A percentile compares a stretch with the other conserved stretches of the same genome.
These are phyloP conservation scores for Dryomyza anilis DNA, from an alignment of 2,888 invertebrate genomes.

Conservation along the genomic window DNA sequence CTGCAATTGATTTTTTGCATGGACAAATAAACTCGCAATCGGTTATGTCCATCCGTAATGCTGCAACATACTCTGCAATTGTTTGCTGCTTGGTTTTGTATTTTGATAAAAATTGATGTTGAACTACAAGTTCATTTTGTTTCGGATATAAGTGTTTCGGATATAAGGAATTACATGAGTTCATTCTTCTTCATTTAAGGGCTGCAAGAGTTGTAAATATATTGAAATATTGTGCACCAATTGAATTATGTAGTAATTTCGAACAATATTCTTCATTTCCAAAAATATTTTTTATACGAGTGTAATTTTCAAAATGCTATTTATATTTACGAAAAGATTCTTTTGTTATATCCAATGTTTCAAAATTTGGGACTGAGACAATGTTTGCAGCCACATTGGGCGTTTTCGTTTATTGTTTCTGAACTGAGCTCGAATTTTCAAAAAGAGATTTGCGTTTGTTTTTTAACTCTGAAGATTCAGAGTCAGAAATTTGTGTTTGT, in stretches of 20 bases:
- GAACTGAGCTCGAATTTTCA: conserved; percentile 1
- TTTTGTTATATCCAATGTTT: conserved; percentile 20
- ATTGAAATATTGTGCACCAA: conserved; percentile 21
- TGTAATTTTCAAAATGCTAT: conserved; percentile 21
- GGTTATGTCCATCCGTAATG: neutral
- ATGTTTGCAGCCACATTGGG: conserved; percentile 23
- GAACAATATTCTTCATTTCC: conserved; percentile 12
- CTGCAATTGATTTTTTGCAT: conserved; percentile 16
- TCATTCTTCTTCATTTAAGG: conserved; percentile 19
- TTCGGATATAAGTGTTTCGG: conserved; percentile 19
- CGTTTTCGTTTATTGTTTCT: neutral
- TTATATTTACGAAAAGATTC: conserved; percentile 25
- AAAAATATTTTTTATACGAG: conserved; percentile 16
- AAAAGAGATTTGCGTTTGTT: no score
- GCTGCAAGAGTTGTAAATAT: conserved; percentile 15
- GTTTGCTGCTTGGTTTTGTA: conserved; percentile 3
- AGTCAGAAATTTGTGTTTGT: conserved; percentile 20
- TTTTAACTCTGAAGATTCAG: conserved; percentile 16
- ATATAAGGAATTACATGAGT: conserved; percentile 9
- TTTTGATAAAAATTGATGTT: conserved; percentile 25
- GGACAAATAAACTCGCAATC: neutral
- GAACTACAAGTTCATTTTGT: conserved; percentile 18
- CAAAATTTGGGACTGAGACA: conserved; percentile 11
- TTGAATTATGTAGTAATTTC: conserved; percentile 25
- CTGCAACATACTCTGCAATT: conserved; percentile 13